A percentile compares a stretch with the other conserved stretches of the same genome.
phyloP scores from a whole-genome alignment of 2,113 vertebrate species.

The Globicephala melas region DNA sequence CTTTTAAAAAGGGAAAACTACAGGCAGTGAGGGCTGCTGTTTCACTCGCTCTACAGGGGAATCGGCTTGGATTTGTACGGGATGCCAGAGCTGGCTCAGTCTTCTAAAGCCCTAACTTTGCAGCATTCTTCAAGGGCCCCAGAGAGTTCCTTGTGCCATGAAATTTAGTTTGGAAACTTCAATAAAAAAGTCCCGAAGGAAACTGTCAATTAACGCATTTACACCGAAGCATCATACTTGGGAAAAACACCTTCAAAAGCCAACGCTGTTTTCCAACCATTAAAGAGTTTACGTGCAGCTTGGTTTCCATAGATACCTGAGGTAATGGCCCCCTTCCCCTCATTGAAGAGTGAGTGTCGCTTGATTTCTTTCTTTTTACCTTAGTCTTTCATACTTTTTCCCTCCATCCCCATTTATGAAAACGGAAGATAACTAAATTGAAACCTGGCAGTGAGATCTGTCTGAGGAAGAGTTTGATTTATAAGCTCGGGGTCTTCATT shows the following conservation, averaged over 20 bases:
- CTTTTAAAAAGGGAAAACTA: constrained; percentile 78
- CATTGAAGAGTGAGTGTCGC: neutral
- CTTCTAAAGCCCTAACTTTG: constrained; percentile 78
- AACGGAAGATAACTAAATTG: constrained; percentile 62
- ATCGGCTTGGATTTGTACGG: constrained; percentile 66
- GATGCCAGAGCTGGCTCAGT: constrained; percentile 71
- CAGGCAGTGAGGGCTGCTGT: constrained; percentile 73
- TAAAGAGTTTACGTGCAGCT: constrained; percentile 77
- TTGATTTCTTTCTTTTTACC: neutral
- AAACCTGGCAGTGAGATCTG: constrained; percentile 69
- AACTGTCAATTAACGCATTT: constrained; percentile 85
- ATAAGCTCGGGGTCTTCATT: constrained; percentile 72
- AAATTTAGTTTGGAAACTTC: constrained; percentile 81
- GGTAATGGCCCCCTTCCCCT: constrained; percentile 18
- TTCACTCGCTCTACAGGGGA: constrained; percentile 71
- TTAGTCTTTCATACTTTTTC: neutral
- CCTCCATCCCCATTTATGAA: constrained; percentile 63
- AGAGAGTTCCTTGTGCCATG: constrained; percentile 75
- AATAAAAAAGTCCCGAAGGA: constrained; percentile 78
- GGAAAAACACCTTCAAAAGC: constrained; percentile 78
- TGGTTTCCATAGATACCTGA: constrained; percentile 79
- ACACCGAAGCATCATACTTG: constrained; percentile 62
- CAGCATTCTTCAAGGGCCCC: constrained; percentile 80
- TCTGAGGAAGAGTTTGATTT: constrained; percentile 71
- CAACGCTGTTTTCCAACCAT: constrained; percentile 76